Evolutionary conservation across 2,888 invertebrate genomes (phyloP), one percentile per base, ranked within the genome.

Genomic region (Dynastes maya): DNA sequence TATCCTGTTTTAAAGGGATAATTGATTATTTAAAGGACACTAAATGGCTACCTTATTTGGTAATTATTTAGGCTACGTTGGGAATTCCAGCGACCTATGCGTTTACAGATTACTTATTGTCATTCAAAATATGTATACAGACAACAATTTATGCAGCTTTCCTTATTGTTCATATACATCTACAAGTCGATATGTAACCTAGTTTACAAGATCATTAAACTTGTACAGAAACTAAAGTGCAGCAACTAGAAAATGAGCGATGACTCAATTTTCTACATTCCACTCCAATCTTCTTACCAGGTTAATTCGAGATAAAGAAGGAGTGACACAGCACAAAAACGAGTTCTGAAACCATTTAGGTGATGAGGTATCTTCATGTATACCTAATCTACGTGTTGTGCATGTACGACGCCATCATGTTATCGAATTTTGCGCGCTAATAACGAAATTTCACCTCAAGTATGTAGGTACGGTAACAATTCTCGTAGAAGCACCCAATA

Each of bases 251-350:
- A 22, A 58, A 40, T 70, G 29, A 55, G 27, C 13, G n/a, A 22
- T n/a, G 58, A 58, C 40, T 72, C 27, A 72, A 58, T 58, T 72
- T 40, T 58, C 72, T 58, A 40, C 61, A 72, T 72, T 61, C 37
- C 58, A 58, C 58, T 72, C 37, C 32, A 58, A 72, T 72, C 32
- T 72, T 16, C 40, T 55, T n/a, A 4, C 32, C n/a, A 37, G 9
- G 32, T 58, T 58, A 37, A 58, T 45, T 58, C 29, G 16, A 32
- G 55, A 58, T 71, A 58, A 58, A n/a, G 13, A 22, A 53, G 37
- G 32, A 74, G 40, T 61, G 16, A 29, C 51, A 51, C 13, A n/a
- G n/a, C 29, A 51, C 49, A 51, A 58, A 68, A 9, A 68, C 9
- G 51, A 29, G 29, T 29, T 68, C 51, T 68, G 49, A 68, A 29